phyloP scores from a whole-genome alignment of 2,888 invertebrate species.

The Pristionchus entomophagus region DNA sequence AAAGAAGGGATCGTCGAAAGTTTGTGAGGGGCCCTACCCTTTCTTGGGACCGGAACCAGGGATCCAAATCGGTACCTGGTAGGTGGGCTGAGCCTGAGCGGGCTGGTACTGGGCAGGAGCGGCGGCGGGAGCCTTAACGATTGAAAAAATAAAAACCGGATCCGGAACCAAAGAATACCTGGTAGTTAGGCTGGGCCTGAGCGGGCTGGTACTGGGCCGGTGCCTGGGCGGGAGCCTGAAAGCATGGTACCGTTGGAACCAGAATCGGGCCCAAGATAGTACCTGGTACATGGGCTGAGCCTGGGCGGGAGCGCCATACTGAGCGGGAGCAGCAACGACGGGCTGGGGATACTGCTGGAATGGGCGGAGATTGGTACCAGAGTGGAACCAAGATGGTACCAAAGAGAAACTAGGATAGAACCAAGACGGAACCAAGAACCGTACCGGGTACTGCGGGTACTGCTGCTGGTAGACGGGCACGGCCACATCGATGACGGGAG shows the following conservation, averaged over 20 bases:
- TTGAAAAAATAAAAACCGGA: neutral
- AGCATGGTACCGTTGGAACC: neutral
- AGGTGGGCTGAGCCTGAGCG: neutral
- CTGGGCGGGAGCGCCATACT: neutral
- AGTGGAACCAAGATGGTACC: neutral
- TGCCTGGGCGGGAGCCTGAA: neutral
- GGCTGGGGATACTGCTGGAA: constrained; percentile 26
- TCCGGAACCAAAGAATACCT: neutral
- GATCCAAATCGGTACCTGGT: neutral
- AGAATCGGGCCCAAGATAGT: neutral
- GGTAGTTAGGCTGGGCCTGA: constrained; percentile 14
- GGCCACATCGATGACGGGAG: neutral
- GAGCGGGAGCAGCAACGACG: constrained; percentile 2
- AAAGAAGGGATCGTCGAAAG: too few relatives aligned
- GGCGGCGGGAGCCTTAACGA: neutral
- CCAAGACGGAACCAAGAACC: neutral
- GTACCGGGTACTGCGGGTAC: neutral
- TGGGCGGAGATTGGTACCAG: neutral
- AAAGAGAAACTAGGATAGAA: neutral
- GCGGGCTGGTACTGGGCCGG: constrained; percentile 25
- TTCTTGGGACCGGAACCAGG: neutral
- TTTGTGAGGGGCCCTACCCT: too few relatives aligned
- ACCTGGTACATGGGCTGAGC: constrained; percentile 36
- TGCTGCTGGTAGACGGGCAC: constrained; percentile 1
- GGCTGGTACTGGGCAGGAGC: constrained; percentile 22